phyloP scores from a whole-genome alignment of 1,140 invertebrate genomes.

The Bursaphelenchus mucronatus region DNA sequence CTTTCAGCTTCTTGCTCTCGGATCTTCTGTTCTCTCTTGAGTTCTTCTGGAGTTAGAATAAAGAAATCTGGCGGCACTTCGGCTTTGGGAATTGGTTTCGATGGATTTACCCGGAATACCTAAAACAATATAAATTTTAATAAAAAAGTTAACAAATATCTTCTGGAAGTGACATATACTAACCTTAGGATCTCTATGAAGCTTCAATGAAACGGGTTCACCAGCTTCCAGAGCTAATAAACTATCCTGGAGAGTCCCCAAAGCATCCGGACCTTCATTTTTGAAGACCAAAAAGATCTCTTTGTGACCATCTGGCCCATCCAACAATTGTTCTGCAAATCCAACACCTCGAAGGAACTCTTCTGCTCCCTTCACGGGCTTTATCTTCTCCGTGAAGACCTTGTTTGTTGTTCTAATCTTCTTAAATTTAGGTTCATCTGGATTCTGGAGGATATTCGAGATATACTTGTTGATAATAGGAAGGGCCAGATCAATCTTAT shows the following conservation, averaged over 20 bases:
- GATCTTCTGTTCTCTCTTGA: slow-evolving; percentile 24
- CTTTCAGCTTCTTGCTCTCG: slow-evolving; percentile 29
- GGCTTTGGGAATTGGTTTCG: slow-evolving; percentile 32
- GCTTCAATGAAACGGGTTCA: slow-evolving; percentile 24
- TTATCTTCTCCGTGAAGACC: slow-evolving; percentile 40
- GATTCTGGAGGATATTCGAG: slow-evolving; percentile 34
- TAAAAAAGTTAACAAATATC: background rate
- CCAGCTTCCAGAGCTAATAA: slow-evolving; percentile 23
- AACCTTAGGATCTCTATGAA: slow-evolving; percentile 43
- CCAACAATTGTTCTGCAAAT: slow-evolving; percentile 18
- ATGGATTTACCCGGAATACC: slow-evolving; percentile 40
- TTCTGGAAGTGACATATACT: background rate
- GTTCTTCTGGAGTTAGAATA: slow-evolving; percentile 26
- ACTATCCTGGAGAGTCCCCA: slow-evolving; percentile 24
- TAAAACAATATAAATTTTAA: slow-evolving; percentile 24
- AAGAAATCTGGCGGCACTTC: slow-evolving; percentile 41
- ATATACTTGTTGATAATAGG: slow-evolving; percentile 38
- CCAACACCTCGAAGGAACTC: slow-evolving; percentile 42
- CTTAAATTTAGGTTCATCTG: slow-evolving; percentile 35
- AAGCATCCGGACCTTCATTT: background rate
- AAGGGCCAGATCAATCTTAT: slow-evolving; percentile 9
- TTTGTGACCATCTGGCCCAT: slow-evolving; percentile 13
- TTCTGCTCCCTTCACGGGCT: slow-evolving; percentile 30
- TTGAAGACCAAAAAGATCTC: slow-evolving; percentile 25
- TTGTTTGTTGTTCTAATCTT: slow-evolving; percentile 32